phyloP scores from a whole-genome alignment of 2,888 invertebrate genomes.

The Pachymerium ferrugineum region DNA sequence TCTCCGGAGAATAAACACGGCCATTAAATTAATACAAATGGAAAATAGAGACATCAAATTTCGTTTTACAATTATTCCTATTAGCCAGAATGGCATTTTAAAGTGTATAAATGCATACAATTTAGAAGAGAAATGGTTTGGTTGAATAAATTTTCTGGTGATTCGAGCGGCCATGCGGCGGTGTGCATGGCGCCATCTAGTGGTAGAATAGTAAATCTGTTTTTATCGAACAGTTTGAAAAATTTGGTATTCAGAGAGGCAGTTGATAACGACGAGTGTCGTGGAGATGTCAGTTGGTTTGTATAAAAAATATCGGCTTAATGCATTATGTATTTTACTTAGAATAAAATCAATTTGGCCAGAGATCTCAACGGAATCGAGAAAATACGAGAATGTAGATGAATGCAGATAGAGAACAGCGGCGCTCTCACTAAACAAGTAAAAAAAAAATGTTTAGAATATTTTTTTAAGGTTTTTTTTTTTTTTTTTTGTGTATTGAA shows the following conservation, averaged over 20 bases:
- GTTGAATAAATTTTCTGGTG: background rate
- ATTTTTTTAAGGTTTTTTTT: background rate
- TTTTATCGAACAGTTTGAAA: slow-evolving; percentile 8
- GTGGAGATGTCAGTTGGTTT: slow-evolving; percentile 14
- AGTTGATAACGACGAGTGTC: slow-evolving; percentile 17
- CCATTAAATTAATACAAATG: slow-evolving; percentile 16
- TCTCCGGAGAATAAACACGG: background rate
- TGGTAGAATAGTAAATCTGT: background rate
- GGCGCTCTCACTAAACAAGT: too few relatives aligned
- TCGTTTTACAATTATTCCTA: background rate
- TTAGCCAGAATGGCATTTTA: background rate
- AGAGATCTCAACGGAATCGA: slow-evolving; percentile 10
- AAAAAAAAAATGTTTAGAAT: background rate
- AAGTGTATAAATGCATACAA: background rate
- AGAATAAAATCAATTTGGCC: slow-evolving; percentile 19
- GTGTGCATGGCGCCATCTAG: background rate
- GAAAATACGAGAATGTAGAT: background rate
- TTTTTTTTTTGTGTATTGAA: background rate
- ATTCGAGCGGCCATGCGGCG: too few relatives aligned
- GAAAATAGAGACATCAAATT: slow-evolving; percentile 1
- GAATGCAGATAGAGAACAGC: slow-evolving; percentile 7
- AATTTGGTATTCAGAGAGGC: slow-evolving; percentile 10
- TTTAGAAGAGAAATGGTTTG: background rate
- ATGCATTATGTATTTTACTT: slow-evolving; percentile 16
- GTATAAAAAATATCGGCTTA: slow-evolving; percentile 19